Base-by-base conservation (phyloP, 2,888 invertebrate species). In the Andrena hattorfiana region DNA sequence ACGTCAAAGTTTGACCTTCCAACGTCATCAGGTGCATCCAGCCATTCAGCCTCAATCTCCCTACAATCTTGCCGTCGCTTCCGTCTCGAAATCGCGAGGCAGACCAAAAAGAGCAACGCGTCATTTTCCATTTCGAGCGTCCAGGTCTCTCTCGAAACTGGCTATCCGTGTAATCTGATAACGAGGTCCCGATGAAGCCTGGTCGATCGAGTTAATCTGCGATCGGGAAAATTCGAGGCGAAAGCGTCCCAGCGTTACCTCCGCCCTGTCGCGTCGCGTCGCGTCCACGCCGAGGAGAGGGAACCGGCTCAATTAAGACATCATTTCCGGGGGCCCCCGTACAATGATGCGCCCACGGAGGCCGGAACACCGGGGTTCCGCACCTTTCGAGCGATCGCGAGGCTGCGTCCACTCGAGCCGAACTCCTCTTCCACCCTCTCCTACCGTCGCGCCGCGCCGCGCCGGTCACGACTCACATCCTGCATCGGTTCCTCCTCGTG, bases 391-490 rank as follows among this genome's bases (percentile, higher is more conserved):
- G 86, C 81, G 85, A 85, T 86, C 84, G 84, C 86, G 83, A 76
- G 67, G 84, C 85, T 69, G 77, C 78, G 90, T 87, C 90, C 90
- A 91, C 92, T 91, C 90, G 89, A 79, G 92, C 91, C 87, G 89
- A 88, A 89, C 90, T 90, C 51, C 42, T 42, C 16, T 42, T 42
- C 42, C 42, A 42, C 42, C 42, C 42, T 42, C 42, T 42, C 13
- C 13, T 13, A 13, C 13, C 42, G 42, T 13, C 42, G 42, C 42
- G 42, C 83, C 66, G 80, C 35, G 42, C 42, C 42, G 42, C 42
- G 42, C 83, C 66, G 80, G 85, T 84, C 86, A 81, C 81, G 70
- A 87, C 86, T 91, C 87, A 91, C 93, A 93, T 94, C 93, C 94
- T 93, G 93, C 88, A 89, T 91, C 86, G 89, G 89, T 84, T 88